A percentile compares a stretch with the other conserved stretches of the same genome.
Conservation (phyloP, 2,113 vertebrate species). For the Tychaedon coryphoeus region DNA sequence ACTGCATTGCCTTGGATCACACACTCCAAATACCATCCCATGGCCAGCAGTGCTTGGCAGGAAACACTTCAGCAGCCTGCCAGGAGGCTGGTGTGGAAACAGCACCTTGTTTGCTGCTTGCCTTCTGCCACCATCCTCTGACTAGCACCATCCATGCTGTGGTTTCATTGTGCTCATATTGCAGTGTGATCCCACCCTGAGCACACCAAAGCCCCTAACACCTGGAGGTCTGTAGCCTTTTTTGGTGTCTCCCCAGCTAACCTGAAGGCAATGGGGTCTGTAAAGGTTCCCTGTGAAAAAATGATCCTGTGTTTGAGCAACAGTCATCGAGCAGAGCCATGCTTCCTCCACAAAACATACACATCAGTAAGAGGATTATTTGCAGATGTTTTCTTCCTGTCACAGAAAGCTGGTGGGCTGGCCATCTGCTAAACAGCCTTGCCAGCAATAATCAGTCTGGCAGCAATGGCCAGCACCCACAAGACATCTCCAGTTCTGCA, state of each 20-base stretch:
- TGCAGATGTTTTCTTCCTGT: neutral
- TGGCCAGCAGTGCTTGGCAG: fast-evolving
- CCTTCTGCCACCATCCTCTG: neutral
- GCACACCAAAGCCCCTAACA: neutral
- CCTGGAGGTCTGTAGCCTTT: neutral
- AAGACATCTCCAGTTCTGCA: neutral
- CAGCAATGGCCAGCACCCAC: neutral
- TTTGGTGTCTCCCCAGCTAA: neutral
- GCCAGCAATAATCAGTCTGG: neutral
- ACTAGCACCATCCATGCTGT: neutral
- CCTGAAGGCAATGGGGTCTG: neutral
- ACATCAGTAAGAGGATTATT: neutral
- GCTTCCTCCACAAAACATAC: neutral
- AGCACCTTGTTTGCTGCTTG: neutral
- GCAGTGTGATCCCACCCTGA: fast-evolving
- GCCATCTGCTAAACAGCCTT: neutral
- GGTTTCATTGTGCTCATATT: neutral
- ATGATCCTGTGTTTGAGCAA: neutral
- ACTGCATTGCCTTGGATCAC: neutral
- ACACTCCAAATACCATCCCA: neutral
- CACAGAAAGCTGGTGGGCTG: neutral
- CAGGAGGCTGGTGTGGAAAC: neutral
- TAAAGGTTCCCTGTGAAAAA: neutral
- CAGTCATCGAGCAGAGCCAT: neutral
- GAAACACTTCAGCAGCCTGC: neutral